Base-by-base conservation (phyloP, 2,888 invertebrate species). In the Yponomeuta plumbellus region DNA sequence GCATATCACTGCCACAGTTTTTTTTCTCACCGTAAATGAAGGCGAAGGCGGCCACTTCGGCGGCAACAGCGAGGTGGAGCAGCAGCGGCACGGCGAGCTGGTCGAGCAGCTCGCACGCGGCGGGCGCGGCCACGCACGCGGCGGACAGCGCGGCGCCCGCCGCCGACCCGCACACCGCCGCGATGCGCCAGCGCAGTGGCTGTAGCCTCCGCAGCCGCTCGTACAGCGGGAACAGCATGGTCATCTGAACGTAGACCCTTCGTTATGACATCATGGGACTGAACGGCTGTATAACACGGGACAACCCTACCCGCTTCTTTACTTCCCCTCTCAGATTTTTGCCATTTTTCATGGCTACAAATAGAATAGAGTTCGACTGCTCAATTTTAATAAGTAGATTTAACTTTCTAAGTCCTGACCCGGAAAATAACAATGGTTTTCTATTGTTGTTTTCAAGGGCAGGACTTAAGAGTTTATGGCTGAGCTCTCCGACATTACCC, bases 21-120 rank as follows among this genome's bases (percentile, higher is more conserved):
- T 4, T 2, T 39, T 56, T 26, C 71, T 68, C 71, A 89, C 90
- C 90, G 67, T 90, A 90, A 67, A 89, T 78, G 65, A 83, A 81
- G 1, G 84, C 73, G 67, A 90, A 85, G 0, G 83, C 83, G 13
- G 77, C 68, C 64, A 86, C 76, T 68, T 91, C 90, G 0, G 83
- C 61, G 1, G 80, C 68, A 1, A 84, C 83, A 0, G 84, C 75
- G 3, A 81, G 3, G 65, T 74, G 76, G 66, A 80, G 69, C 2
- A 90, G 74, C 3, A 84, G 66, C 0, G 90, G 88, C 1, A 85
- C 74, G 0, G 78, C 78, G 6, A 76, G 69, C 66, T 87, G 84
- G 44, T 87, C 86, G 0, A 86, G 26, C 11, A 83, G 67, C 0
- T 67, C 0, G 75, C 80, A 0, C 77, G 73, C 44, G 75, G 68